These are phyloP conservation scores for Chrysochloris asiatica DNA, from an alignment of 2,113 vertebrate species.

Conservation along the genomic window DNA sequence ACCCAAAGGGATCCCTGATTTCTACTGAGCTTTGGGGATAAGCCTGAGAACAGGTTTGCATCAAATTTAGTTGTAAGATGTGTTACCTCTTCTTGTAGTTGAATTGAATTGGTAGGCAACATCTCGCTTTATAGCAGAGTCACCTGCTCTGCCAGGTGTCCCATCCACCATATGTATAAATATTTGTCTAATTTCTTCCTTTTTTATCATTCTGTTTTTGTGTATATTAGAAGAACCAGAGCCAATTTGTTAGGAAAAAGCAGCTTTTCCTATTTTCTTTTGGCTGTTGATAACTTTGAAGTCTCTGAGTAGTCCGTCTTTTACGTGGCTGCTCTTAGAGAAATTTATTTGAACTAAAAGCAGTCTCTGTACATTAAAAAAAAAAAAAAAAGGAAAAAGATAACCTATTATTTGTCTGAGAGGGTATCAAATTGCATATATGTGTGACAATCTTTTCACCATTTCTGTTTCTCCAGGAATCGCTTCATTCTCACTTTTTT, in stretches of 20 bases:
- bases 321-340: constrained; percentile 42
- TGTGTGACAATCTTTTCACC: constrained; percentile 51
- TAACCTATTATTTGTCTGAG: constrained; percentile 69
- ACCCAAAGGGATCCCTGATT: neutral
- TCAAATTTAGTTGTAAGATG: constrained; percentile 51
- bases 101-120: constrained; percentile 68
- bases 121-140: constrained; percentile 69
- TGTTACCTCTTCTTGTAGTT: constrained; percentile 29
- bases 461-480: constrained; percentile 18
- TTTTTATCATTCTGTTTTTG: constrained; percentile 77
- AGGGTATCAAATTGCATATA: constrained; percentile 64
- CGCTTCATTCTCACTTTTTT: neutral
- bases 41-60: constrained; percentile 41
- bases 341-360: constrained; percentile 57
- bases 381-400: constrained; percentile 56
- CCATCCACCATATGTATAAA: constrained; percentile 82
- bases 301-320: constrained; percentile 62
- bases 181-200: constrained; percentile 81
- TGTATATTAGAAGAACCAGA: constrained; percentile 77
- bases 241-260: constrained; percentile 73
- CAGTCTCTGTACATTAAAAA: neutral
- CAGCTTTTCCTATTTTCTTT: constrained; percentile 62
- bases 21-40: neutral
- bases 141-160: constrained; percentile 84
- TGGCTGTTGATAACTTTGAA: constrained; percentile 44